These are phyloP conservation scores for Diachasmimorpha longicaudata DNA, from an alignment of 1,140 invertebrate genomes.

Conservation along the genomic window DNA sequence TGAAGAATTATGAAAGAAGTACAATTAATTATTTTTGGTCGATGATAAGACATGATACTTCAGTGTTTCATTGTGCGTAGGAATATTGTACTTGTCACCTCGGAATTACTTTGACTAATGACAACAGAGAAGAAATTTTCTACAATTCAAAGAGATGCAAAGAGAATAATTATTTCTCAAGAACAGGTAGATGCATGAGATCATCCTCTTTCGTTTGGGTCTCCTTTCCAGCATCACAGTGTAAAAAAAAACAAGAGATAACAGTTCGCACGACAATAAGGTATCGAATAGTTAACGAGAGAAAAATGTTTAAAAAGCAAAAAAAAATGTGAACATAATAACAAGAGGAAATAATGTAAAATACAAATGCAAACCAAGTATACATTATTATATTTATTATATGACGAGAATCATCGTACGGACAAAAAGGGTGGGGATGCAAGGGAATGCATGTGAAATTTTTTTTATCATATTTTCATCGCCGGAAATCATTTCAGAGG, in stretches of 20 bases:
- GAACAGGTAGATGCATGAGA: background rate
- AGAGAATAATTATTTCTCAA: background rate
- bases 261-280: constrained; percentile 64
- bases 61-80: background rate
- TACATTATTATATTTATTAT: constrained; percentile 63
- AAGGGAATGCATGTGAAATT: constrained; percentile 5
- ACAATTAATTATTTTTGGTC: background rate
- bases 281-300: constrained; percentile 61
- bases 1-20: background rate
- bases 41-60: background rate
- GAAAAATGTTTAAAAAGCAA: constrained; percentile 30
- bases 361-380: constrained; percentile 60
- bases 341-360: constrained; percentile 54
- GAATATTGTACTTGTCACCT: background rate
- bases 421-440: constrained; percentile 28
- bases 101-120: background rate
- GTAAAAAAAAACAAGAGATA: constrained; percentile 34
- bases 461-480: constrained; percentile 11
- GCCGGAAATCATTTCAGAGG: background rate
- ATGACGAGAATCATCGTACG: constrained; percentile 43
- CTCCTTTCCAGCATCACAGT: constrained; percentile 27
- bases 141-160: background rate
- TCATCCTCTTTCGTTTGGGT: constrained; percentile 11
- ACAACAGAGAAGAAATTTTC: background rate
- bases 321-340: background rate